These are phyloP conservation scores for Anarhynchus alexandrinus DNA, from an alignment of 2,113 vertebrate species.

Conservation along the genomic window DNA sequence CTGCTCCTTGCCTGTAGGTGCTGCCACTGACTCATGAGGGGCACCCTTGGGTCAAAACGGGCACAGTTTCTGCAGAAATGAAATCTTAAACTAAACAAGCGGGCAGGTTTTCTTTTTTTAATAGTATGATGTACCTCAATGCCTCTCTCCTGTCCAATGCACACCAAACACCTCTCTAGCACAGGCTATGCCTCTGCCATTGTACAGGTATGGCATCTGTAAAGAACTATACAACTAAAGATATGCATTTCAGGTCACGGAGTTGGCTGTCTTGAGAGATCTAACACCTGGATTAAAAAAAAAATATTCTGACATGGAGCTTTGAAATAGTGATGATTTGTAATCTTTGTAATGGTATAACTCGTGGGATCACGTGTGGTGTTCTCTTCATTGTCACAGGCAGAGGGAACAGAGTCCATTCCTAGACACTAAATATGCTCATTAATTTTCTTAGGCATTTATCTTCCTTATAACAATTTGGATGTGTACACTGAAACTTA, in stretches of 20 bases:
- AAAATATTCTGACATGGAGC: neutral
- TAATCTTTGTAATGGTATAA: neutral
- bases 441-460: conserved; percentile 6
- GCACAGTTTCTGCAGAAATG: neutral
- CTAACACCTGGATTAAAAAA: neutral
- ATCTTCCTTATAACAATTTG: neutral
- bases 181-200: neutral
- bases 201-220: neutral
- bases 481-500: neutral
- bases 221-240: neutral
- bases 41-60: neutral
- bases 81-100: neutral
- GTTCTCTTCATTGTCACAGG: neutral
- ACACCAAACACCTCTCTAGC: neutral
- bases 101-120: neutral
- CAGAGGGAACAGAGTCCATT: neutral
- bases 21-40: neutral
- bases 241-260: neutral
- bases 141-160: neutral
- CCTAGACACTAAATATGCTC: conserved; percentile 7
- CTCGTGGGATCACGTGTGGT: rapidly evolving
- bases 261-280: neutral
- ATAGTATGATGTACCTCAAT: neutral
- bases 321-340: neutral
- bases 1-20: neutral